Conservation (phyloP, 2,888 invertebrate species). For the Drosophila anomalipes region DNA sequence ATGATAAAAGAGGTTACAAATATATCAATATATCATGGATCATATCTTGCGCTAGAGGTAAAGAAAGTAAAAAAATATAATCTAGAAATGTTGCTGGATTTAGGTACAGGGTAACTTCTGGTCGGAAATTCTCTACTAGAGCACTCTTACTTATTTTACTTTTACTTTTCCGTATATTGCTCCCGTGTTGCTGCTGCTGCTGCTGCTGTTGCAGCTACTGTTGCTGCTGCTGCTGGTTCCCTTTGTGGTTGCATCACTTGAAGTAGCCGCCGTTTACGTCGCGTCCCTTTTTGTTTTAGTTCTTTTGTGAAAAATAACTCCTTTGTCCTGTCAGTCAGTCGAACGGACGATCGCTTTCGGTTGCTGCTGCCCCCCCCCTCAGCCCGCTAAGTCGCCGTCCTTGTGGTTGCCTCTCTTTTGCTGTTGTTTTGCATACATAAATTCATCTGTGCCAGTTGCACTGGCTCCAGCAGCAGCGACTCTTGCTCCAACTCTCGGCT, state of each 20-base stretch:
- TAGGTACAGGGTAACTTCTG: neutral
- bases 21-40: neutral
- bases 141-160: slow-evolving; percentile 66
- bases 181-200: slow-evolving; percentile 16
- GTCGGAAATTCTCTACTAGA: neutral
- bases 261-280: slow-evolving; percentile 49
- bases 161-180: slow-evolving; percentile 66
- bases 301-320: slow-evolving; percentile 82
- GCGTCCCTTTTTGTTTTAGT: slow-evolving; percentile 62
- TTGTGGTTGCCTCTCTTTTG: slow-evolving; percentile 19
- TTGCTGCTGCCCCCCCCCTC: slow-evolving; percentile 41
- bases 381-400: neutral
- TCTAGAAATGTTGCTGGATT: neutral
- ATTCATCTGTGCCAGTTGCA: slow-evolving; percentile 81
- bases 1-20: neutral
- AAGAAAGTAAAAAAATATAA: neutral
- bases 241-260: slow-evolving; percentile 62
- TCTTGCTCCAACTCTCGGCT: slow-evolving; percentile 52
- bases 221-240: slow-evolving; percentile 22
- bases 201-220: slow-evolving; percentile 13
- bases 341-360: slow-evolving; percentile 65
- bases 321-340: slow-evolving; percentile 84
- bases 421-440: slow-evolving; percentile 84
- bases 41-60: neutral
- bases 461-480: slow-evolving; percentile 36